Base-by-base conservation (phyloP, 2,888 invertebrate species). In the Neria commutata region DNA sequence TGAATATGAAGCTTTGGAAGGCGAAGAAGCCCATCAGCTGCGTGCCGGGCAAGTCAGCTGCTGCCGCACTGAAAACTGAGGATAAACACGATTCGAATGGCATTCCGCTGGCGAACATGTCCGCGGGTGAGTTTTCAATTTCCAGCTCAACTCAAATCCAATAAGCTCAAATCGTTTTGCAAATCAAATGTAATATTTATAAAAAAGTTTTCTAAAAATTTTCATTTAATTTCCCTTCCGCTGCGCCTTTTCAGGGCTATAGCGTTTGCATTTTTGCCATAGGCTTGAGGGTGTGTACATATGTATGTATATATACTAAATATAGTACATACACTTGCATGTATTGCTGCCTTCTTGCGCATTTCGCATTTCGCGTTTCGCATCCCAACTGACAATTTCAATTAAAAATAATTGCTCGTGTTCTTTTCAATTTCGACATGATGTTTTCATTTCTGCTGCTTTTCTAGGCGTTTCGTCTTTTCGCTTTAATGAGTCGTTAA, bases 1-100 rank as follows among this genome's bases (percentile, higher is more conserved):
- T 10, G 6, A 68, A 65, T 65, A 82, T 82, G 82, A 82, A 82
- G 71, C 68, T 82, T 72, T 82, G 81, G 81, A 82, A 82, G 68
- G 76, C 82, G 2, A 82, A 81, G 64, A 82, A 82, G 58, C 78
- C 81, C 56, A 79, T 79, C 53, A 78, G 79, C 68, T 81, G 81
- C 70, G 81, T 81, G 53, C 79, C 81, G 25, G 81, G 81, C 60
- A 80, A 78, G 63, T 77, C 78, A 40, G 73, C 67, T n/a, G n/a
- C n/a, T n/a, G n/a, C n/a, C 23, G 69, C 69, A 45, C 62, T 75
- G 25, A 79, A 78, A 64, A 76, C 69, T 66, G 80, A 80, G 54
- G 72, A 74, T 24, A 45, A 29, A 10, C 25, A 55, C 24, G 64
- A 64, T 33, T 33, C 4, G 11, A 67, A 65, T 54, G 76, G 74